A percentile compares a stretch with the other conserved stretches of the same genome.
These are phyloP conservation scores for Calephelis virginiensis DNA, from an alignment of 1,140 invertebrate species.

Conservation along the genomic window DNA sequence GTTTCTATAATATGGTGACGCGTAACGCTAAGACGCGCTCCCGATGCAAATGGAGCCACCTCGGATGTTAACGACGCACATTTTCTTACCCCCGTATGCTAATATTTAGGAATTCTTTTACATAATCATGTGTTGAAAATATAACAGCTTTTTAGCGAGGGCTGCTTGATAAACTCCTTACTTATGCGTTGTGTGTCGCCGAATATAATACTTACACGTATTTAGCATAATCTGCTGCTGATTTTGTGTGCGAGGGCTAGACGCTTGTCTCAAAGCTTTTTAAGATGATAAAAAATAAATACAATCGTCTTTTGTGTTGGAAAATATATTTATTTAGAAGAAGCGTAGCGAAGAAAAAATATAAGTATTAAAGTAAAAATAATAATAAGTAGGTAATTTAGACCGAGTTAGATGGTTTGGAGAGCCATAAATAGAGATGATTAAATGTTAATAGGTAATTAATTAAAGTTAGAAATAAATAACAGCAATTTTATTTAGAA, in stretches of 20 bases:
- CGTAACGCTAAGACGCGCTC: slow-evolving; percentile 35
- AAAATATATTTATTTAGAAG: background rate
- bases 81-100: slow-evolving; percentile 49
- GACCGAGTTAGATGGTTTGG: too few relatives aligned
- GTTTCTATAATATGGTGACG: slow-evolving; percentile 20
- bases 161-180: slow-evolving; percentile 57
- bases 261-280: slow-evolving; percentile 22
- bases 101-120: slow-evolving; percentile 73
- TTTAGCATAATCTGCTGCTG: slow-evolving; percentile 67
- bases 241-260: slow-evolving; percentile 36
- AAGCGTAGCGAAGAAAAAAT: background rate
- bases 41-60: slow-evolving; percentile 61
- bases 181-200: slow-evolving; percentile 47
- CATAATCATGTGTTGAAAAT: slow-evolving; percentile 77
- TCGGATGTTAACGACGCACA: slow-evolving; percentile 67
- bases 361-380: too few relatives aligned
- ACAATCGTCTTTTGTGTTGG: background rate
- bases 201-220: slow-evolving; percentile 58
- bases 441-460: too few relatives aligned
- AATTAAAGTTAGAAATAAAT: too few relatives aligned
- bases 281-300: slow-evolving; percentile 11
- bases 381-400: too few relatives aligned
- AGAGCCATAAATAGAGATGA: too few relatives aligned
- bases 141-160: slow-evolving; percentile 73
- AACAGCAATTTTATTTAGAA: too few relatives aligned